phyloP scores from a whole-genome alignment of 2,797 vertebrate genomes.

The Molossus molossus region DNA sequence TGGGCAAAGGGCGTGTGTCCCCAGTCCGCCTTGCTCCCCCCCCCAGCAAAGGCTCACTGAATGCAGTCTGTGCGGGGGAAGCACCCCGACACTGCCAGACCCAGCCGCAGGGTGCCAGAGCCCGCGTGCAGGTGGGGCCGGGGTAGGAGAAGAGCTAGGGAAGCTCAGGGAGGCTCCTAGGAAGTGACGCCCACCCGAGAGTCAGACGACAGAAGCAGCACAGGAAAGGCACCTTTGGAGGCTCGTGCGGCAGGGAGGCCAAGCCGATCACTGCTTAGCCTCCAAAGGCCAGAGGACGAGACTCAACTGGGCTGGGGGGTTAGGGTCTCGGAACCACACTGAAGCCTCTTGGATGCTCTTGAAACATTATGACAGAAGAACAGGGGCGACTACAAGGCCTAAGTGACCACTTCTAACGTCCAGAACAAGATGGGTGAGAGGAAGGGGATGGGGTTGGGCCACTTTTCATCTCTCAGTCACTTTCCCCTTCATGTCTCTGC shows the following conservation, averaged over 20 bases:
- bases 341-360: neutral
- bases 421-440: neutral
- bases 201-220: neutral
- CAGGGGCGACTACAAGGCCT: neutral
- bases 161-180: neutral
- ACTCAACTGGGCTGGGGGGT: neutral
- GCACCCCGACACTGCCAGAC: too few species aligned
- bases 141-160: neutral
- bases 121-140: accelerated
- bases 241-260: neutral
- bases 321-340: neutral
- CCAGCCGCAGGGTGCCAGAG: accelerated
- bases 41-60: neutral
- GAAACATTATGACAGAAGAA: neutral
- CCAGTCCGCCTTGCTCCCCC: neutral
- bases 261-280: neutral
- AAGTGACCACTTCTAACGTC: too few species aligned
- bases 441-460: neutral
- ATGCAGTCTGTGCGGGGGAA: neutral
- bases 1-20: accelerated
- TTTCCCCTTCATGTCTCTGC: constrained; percentile 79
- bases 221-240: neutral
- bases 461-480: constrained; percentile 74
- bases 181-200: neutral
- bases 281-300: neutral